Conservation (phyloP, 2,113 vertebrate genomes). For the Erinaceus europaeus region DNA sequence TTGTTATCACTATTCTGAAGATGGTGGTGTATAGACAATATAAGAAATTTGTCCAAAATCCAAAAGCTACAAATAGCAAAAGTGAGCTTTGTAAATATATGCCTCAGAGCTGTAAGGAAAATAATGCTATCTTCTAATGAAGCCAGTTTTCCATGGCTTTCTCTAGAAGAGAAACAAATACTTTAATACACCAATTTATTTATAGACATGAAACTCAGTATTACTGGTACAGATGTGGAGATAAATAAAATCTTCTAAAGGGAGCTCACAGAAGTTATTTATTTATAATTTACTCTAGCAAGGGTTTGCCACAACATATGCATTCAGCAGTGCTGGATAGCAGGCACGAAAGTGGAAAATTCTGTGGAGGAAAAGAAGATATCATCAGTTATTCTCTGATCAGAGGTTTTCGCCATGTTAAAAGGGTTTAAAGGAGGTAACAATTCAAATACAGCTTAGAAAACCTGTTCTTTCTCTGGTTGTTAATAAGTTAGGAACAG, state of each 20-base stretch:
- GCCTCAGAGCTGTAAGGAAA: not conserved
- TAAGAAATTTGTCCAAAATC: not conserved
- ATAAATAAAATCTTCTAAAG: conserved; percentile 31
- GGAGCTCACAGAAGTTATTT: not conserved
- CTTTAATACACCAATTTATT: not conserved
- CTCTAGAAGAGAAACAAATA: not conserved
- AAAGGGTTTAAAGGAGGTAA: not conserved
- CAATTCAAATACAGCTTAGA: not conserved
- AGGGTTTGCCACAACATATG: not conserved
- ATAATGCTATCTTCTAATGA: not conserved
- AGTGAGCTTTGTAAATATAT: not conserved
- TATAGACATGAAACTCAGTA: not conserved
- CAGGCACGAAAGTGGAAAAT: not conserved
- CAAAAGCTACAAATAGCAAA: not conserved
- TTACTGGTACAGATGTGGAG: conserved; percentile 32
- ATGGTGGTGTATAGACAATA: not conserved
- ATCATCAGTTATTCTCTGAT: not conserved
- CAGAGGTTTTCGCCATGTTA: not conserved
- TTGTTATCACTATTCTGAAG: not conserved
- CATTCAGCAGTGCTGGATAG: not conserved
- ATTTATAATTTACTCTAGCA: not conserved
- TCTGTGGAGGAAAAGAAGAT: not conserved
- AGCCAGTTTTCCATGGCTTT: not conserved
- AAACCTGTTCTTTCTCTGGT: not conserved
- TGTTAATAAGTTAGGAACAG: not conserved